Evolutionary conservation across 1,140 invertebrate genomes (phyloP), one percentile per base, ranked within the genome.

Genomic region (Temnothorax nylanderi): DNA sequence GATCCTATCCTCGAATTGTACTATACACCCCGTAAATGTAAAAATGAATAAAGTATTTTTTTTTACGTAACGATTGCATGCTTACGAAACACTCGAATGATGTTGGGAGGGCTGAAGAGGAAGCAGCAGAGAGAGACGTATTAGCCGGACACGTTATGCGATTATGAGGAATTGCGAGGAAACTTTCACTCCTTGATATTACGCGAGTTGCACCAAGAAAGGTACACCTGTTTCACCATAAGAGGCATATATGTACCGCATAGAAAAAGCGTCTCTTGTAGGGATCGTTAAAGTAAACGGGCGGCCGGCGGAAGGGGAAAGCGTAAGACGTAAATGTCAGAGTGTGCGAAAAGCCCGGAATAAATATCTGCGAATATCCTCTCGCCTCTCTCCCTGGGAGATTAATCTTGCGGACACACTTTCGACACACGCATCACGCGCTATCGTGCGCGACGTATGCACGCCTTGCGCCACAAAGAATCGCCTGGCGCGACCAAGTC

Each of bases 31-130:
- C 85, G 71, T 88, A 85, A 87, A 91, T 67, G 67, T 84, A 75
- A 74, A 74, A 56, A 60, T 71, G 62, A 91, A 91, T 91, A 91
- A 91, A 91, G 62, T 76, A 81, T 84, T 91, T 89, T 89, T 88
- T 91, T 89, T 86, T 89, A 89, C 62, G 72, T 87, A 90, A 90
- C 44, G 18, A 65, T 10, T 32, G 21, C 26, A 26, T 26, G 26
- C 72, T 90, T 90, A 84, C 21, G 74, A 47, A 90, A 90, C 34
- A 32, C 11, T 49, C 16, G 26, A 37, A 37, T 62, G 44, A 60
- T 18, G 26, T 32, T 41, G 18, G 75, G 37, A 37, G 51, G 62
- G 0, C 34, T 56, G 10, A 64, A 41, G 18, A 21, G 34, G 76
- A 58, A 41, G 4, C 21, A 37, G 32, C 62, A 3, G 21, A 47